These are phyloP conservation scores for Haliaeetus leucogaster DNA, from an alignment of 2,113 vertebrate genomes.

Conservation along the genomic window DNA sequence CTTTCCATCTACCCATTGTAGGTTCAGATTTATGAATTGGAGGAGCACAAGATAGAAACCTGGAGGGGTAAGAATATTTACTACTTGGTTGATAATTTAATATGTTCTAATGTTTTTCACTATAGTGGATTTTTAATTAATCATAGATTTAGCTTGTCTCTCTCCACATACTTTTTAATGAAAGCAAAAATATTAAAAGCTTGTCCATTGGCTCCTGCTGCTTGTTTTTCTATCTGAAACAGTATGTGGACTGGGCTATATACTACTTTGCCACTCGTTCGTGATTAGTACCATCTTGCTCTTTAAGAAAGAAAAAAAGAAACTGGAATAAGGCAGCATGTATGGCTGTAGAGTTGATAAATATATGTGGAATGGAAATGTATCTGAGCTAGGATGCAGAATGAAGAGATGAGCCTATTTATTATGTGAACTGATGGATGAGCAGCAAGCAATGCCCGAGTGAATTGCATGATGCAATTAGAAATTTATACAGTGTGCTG, in stretches of 20 bases:
- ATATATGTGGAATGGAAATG: not conserved
- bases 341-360: not conserved
- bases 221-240: not conserved
- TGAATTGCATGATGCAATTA: not conserved
- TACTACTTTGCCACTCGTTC: accelerated
- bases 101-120: not conserved
- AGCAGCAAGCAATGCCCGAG: not conserved
- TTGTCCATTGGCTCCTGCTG: not conserved
- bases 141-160: not conserved
- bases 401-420: accelerated
- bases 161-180: not conserved
- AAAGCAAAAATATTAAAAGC: not conserved
- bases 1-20: slow-evolving; percentile 49
- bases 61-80: slow-evolving; percentile 86
- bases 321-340: not conserved
- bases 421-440: not conserved
- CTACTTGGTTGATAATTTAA: not conserved
- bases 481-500: accelerated
- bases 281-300: not conserved
- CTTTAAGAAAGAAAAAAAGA: not conserved
- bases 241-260: not conserved
- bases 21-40: slow-evolving; percentile 99
- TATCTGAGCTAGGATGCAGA: not conserved
- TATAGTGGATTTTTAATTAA: not conserved
- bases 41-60: slow-evolving; percentile 97